Percentiles rank a stretch among this genome's conserved stretches.
These are phyloP conservation scores for Eclectus roratus DNA, from an alignment of 2,113 vertebrate species.

Conservation along the genomic window DNA sequence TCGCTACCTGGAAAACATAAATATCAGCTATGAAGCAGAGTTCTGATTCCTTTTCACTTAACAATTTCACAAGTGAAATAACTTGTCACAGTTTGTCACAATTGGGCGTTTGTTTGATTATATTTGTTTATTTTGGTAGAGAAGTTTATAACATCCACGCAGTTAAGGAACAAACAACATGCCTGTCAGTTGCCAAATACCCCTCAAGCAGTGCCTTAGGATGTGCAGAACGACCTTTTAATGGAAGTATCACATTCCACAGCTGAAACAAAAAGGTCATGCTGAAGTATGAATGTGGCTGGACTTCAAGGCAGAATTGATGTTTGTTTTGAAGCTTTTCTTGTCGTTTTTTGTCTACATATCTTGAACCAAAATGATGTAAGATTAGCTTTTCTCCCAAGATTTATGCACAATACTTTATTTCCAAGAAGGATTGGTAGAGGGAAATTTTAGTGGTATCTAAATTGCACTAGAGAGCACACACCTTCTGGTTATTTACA, in stretches of 20 bases:
- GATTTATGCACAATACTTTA: not conserved
- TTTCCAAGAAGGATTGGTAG: not conserved
- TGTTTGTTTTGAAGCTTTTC: not conserved
- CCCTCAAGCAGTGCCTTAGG: not conserved
- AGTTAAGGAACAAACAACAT: constrained; percentile 8
- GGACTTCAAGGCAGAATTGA: not conserved
- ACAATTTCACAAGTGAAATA: not conserved
- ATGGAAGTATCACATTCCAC: not conserved
- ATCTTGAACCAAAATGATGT: not conserved
- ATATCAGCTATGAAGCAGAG: not conserved
- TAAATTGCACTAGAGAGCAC: not conserved
- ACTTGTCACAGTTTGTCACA: not conserved
- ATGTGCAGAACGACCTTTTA: not conserved
- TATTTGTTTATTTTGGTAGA: constrained; percentile 21
- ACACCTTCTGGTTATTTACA: not conserved
- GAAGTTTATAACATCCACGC: not conserved
- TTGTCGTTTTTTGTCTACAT: not conserved
- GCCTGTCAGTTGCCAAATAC: constrained; percentile 5
- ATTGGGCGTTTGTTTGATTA: not conserved
- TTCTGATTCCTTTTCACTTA: not conserved
- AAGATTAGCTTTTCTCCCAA: not conserved
- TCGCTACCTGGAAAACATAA: not conserved
- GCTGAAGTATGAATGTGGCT: not conserved
- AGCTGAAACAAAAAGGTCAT: not conserved
- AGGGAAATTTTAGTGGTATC: not conserved